Conservation (phyloP, 2,113 vertebrate genomes). For the Butastur rufipennis region DNA sequence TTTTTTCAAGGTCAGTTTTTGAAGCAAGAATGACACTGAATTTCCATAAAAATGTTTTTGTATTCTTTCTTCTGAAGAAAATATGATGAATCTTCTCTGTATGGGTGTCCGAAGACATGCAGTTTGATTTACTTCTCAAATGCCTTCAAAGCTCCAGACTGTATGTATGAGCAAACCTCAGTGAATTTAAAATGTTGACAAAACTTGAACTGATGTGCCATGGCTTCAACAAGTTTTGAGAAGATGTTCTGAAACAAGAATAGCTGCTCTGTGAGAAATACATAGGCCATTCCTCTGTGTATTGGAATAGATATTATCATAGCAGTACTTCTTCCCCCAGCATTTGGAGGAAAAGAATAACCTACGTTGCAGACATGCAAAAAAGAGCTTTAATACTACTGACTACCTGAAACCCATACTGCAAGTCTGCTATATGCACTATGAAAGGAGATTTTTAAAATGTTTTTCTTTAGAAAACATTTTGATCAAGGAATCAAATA, state of each 20-base stretch:
- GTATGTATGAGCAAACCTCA: not conserved
- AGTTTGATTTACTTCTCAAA: not conserved
- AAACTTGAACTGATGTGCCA: not conserved
- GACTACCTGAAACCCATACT: not conserved
- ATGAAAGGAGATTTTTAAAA: not conserved
- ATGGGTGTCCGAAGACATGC: not conserved
- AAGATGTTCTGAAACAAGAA: not conserved
- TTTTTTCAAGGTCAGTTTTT: not conserved
- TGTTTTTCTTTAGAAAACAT: not conserved
- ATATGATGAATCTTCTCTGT: not conserved
- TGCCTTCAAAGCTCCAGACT: not conserved
- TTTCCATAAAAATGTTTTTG: not conserved
- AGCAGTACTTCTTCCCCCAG: not conserved
- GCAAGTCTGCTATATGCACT: not conserved
- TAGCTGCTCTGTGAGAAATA: not conserved
- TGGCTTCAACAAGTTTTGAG: not conserved
- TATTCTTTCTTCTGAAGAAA: not conserved
- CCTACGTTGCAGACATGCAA: not conserved
- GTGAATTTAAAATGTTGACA: not conserved
- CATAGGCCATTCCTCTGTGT: not conserved
- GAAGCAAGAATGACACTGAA: not conserved
- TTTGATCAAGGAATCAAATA: not conserved
- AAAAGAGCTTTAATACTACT: not conserved
- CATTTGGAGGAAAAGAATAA: not conserved
- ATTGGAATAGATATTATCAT: not conserved